Evolutionary conservation across 1,140 invertebrate genomes (phyloP), one percentile per base, ranked within the genome.

Genomic region (Melipona quadrifasciata): DNA sequence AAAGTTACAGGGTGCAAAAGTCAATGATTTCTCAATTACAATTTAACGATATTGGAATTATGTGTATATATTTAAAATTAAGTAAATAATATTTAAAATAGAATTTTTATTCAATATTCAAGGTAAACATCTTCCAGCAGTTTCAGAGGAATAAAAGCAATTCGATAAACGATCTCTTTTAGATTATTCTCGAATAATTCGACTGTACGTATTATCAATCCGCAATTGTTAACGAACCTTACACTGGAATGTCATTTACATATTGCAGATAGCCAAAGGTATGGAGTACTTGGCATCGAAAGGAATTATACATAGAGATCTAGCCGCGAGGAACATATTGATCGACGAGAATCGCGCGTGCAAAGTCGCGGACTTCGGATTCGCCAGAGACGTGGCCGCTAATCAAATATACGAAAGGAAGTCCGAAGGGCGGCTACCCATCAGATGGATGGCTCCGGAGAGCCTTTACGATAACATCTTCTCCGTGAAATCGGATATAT

Each of bases 341-440:
- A 98, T 99, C 64, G 97, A 97, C 2, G 97, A 98, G 34, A 97
- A 98, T 89, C 96, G 98, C 87, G 96, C 96, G 0, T 99, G 98
- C 93, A 99, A 99, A 95, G 98, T 99, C 0, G 98, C 98, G 0
- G 98, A 99, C 93, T 99, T 99, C 92, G 98, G 98, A 1, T 98
- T 99, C 90, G 98, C 98, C 0, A 95, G 98, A 71, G 98, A 99
- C 93, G 96, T 99, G 0, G 95, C 95, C 11, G 96, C 96, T 1
- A 97, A 97, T 70, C 97, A 98, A 87, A 96, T 99, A 61, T 99
- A 99, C 92, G 98, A 99, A 92, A 95, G 98, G 53, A 99, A 99
- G 92, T 98, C 98, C 61, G 98, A 99, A 91, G 98, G 97, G 47
- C 91, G 96, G 55, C 92, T 96, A 86, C 96, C 95, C 58, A 97